phyloP scores from a whole-genome alignment of 2,113 vertebrate species.

The Psammodynastes pulverulentus region DNA sequence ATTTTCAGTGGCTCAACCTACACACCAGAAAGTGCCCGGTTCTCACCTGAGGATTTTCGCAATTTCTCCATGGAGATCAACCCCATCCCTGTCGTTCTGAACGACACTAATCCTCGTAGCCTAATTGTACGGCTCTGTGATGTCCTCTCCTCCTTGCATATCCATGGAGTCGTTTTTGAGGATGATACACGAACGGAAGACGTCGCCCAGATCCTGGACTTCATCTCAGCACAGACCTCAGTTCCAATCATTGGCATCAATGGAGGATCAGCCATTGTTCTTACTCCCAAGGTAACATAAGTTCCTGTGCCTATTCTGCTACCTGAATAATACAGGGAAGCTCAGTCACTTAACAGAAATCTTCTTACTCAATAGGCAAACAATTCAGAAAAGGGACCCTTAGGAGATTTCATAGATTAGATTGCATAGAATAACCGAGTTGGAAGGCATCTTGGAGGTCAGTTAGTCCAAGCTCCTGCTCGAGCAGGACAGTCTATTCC shows the following conservation, averaged over 20 bases:
- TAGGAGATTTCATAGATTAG: too few species aligned
- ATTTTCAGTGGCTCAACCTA: slow-evolving; percentile 80
- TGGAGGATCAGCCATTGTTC: slow-evolving; percentile 88
- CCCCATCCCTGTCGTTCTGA: slow-evolving; percentile 86
- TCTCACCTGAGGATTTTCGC: slow-evolving; percentile 77
- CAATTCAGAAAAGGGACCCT: background rate
- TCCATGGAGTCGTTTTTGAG: slow-evolving; percentile 94
- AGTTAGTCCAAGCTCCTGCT: too few species aligned
- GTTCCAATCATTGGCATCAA: slow-evolving; percentile 92
- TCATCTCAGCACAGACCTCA: slow-evolving; percentile 92
- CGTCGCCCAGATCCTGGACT: slow-evolving; percentile 92
- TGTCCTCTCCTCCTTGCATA: slow-evolving; percentile 86
- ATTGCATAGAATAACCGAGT: too few species aligned
- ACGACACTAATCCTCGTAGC: slow-evolving; percentile 91
- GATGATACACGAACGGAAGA: slow-evolving; percentile 80
- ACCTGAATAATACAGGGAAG: background rate
- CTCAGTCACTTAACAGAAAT: background rate
- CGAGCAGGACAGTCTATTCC: too few species aligned
- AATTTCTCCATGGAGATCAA: slow-evolving; percentile 83
- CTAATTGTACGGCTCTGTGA: slow-evolving; percentile 92
- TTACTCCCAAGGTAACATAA: slow-evolving; percentile 85
- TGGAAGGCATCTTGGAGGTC: too few species aligned
- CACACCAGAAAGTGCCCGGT: slow-evolving; percentile 75
- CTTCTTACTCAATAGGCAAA: too few species aligned
- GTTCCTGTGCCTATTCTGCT: background rate